Base-by-base conservation (phyloP, 2,113 vertebrate species). In the Spheniscus mendiculus region DNA sequence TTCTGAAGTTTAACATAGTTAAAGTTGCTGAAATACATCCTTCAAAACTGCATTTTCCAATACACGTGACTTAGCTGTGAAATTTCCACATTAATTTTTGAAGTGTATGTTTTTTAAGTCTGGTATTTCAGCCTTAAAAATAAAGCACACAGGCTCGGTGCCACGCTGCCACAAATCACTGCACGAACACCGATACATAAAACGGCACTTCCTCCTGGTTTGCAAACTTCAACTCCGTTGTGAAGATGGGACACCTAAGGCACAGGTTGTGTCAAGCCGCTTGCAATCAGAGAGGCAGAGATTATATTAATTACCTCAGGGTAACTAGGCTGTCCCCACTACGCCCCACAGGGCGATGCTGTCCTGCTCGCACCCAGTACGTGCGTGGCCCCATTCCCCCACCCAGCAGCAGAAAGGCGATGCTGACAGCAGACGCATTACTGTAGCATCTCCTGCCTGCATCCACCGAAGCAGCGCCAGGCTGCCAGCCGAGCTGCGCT, bases 331-430 rank as follows among this genome's bases (percentile, higher is more conserved):
- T 87, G 61, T 30, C 56, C 38, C 21, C 19, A 1, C 44, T 59
- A 9, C 3, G 2, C 3, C 61, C 52, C 21, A 4, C 12, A 12
- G 27, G 65, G 26, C 14, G 7, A 71, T 15, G n/a, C 53, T n/a
- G 16, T 42, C 42, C 74, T 3, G 1, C 80, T 62, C 12, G 1
- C n/a, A 18, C 18, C 23, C 40, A 32, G 20, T 7, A 5, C 1
- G 5, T 5, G 7, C 0, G 0, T 8, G 29, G 71, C 23, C 40
- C 49, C 9, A 3, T 49, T 49, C 16, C 4, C 1, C 4, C 6
- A 4, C 10, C 2, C 38, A 27, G 44, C 38, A 42, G 36, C 8
- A 65, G 34, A n/a, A 72, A 53, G 22, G 15, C 0, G 2, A 49
- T 38, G 47, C n/a, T 7, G 8, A n/a, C 9, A 20, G 62, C 72